Conservation (phyloP, 2,113 vertebrate genomes). For the Anser brachyrhynchus region DNA sequence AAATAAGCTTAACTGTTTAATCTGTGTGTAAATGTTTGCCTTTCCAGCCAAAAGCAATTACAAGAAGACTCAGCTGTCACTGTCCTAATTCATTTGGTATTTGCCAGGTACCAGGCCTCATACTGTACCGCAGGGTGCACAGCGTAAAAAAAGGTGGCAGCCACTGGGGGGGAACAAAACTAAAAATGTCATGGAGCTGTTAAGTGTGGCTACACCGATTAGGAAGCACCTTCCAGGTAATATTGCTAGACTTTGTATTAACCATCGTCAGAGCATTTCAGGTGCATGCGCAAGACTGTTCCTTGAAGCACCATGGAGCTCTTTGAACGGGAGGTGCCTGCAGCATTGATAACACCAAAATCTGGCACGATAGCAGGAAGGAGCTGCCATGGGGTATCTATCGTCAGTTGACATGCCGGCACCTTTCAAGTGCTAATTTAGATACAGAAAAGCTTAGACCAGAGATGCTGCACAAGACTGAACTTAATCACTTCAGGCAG, state of each 20-base stretch:
- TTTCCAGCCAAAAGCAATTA: neutral
- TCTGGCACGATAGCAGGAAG: neutral
- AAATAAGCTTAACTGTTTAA: neutral
- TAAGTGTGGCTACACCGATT: neutral
- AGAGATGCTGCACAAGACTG: neutral
- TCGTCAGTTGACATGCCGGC: neutral
- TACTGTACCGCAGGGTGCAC: fast-evolving
- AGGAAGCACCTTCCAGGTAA: neutral
- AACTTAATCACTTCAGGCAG: neutral
- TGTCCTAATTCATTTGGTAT: neutral
- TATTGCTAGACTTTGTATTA: neutral
- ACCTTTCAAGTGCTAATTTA: constrained; percentile 43
- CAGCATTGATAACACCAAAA: constrained; percentile 22
- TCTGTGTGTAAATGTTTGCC: neutral
- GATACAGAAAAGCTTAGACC: neutral
- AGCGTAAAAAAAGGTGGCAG: neutral
- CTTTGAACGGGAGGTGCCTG: constrained; percentile 53
- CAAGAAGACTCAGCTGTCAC: neutral
- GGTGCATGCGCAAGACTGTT: constrained; percentile 7
- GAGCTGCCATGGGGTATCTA: neutral
- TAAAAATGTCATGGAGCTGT: neutral
- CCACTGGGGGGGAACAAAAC: neutral
- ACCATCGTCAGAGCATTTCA: constrained; percentile 6
- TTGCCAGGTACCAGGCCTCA: neutral
- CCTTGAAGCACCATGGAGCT: neutral